Conservation (phyloP, 2,113 vertebrate species). For the Tor tambroides region DNA sequence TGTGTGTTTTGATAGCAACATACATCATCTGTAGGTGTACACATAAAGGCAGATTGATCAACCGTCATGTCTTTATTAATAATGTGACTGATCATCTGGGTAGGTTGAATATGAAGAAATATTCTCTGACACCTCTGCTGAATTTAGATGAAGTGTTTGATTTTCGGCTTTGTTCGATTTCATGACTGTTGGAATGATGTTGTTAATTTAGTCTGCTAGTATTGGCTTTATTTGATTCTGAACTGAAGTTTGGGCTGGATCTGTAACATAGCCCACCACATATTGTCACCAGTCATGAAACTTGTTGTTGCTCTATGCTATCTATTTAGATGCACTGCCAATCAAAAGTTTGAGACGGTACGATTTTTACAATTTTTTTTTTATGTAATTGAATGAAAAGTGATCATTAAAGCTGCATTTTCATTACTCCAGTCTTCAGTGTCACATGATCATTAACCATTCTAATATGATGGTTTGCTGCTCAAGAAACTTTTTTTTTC, state of each 20-base stretch:
- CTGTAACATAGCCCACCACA: too few relatives aligned
- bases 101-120: neutral
- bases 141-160: neutral
- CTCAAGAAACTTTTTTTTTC: too few relatives aligned
- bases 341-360: neutral
- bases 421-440: neutral
- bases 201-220: neutral
- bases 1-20: neutral
- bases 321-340: neutral
- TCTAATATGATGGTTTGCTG: neutral
- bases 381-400: too few relatives aligned
- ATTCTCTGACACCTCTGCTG: neutral
- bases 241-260: neutral
- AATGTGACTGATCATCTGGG: neutral
- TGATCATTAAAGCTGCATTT: too few relatives aligned
- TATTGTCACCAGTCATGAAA: neutral
- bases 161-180: constrained; percentile 25
- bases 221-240: neutral
- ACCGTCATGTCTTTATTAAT: neutral
- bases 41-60: neutral
- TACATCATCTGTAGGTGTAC: neutral
- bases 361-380: too few relatives aligned
- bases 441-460: neutral
- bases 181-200: neutral
- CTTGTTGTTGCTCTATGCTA: neutral